phyloP scores from a whole-genome alignment of 2,113 vertebrate genomes.

The Mastomys coucha region DNA sequence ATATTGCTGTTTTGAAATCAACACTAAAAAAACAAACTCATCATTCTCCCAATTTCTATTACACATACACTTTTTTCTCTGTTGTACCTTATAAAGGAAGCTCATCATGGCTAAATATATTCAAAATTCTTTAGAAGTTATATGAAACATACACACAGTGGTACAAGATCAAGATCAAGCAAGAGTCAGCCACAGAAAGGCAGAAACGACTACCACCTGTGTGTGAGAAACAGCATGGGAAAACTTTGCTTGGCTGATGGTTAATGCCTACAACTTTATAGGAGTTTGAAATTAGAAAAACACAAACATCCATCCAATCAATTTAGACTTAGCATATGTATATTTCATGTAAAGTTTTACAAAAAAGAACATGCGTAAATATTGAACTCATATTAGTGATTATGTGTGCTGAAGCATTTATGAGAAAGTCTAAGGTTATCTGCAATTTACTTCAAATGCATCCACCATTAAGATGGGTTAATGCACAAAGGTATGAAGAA shows the following conservation, averaged over 20 bases:
- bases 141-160: not conserved
- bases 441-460: not conserved
- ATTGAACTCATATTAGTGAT: not conserved
- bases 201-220: not conserved
- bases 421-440: not conserved
- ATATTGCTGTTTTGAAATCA: constrained; percentile 30
- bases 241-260: not conserved
- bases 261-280: not conserved
- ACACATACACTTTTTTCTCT: not conserved
- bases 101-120: not conserved
- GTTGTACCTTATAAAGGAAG: not conserved
- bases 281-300: not conserved
- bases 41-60: constrained; percentile 1
- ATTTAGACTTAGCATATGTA: not conserved
- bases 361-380: not conserved
- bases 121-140: not conserved
- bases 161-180: not conserved
- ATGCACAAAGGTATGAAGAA: not conserved
- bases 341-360: not conserved
- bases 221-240: not conserved
- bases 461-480: constrained; percentile 7
- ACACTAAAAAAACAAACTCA: constrained; percentile 14
- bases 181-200: not conserved
- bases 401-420: not conserved
- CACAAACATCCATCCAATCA: not conserved